Evolutionary conservation across 2,113 vertebrate species (phyloP).

Genomic region (Anser brachyrhynchus): DNA sequence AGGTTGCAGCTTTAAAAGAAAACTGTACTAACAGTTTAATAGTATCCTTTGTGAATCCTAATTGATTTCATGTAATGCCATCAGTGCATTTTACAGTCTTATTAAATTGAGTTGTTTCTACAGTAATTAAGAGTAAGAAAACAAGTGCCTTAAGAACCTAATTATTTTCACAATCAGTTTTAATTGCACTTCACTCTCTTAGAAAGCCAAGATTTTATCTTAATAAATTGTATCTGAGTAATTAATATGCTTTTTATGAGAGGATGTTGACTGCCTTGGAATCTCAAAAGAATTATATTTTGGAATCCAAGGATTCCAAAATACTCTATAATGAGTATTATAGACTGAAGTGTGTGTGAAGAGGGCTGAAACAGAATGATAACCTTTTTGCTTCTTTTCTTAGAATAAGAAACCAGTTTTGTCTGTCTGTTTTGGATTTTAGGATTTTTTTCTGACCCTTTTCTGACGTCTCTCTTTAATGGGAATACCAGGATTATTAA

Average conservation of each 20-base stretch:
- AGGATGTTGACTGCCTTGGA: neutral
- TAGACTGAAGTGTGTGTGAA: neutral
- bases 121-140: slow-evolving; percentile 64
- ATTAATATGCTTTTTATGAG: slow-evolving; percentile 61
- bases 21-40: slow-evolving; percentile 45
- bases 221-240: slow-evolving; percentile 63
- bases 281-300: neutral
- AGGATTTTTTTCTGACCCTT: neutral
- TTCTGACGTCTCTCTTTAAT: neutral
- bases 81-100: slow-evolving; percentile 66
- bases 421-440: neutral
- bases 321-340: neutral
- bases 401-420: neutral
- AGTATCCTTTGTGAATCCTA: slow-evolving; percentile 61
- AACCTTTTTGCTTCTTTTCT: neutral
- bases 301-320: neutral
- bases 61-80: slow-evolving; percentile 68
- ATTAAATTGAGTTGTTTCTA: slow-evolving; percentile 63
- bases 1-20: slow-evolving; percentile 37
- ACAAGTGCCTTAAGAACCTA: slow-evolving; percentile 67
- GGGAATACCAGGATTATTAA: neutral
- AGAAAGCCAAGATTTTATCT: slow-evolving; percentile 68
- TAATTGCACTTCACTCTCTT: slow-evolving; percentile 68
- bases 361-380: neutral
- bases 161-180: slow-evolving; percentile 75